Conservation (phyloP, 2,797 vertebrate genomes). For the Phoeniculus purpureus region DNA sequence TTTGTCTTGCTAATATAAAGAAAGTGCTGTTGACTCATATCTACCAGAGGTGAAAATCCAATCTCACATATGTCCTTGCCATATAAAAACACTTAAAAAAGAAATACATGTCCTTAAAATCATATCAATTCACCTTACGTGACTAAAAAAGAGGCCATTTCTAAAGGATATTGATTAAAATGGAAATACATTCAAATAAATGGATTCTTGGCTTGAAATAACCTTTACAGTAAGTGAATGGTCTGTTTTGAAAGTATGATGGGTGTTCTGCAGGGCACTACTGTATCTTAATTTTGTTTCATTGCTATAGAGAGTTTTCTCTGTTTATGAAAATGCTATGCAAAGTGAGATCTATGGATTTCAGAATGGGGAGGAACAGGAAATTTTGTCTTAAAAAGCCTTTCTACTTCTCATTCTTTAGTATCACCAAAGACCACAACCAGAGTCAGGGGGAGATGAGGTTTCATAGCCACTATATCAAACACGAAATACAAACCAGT, state of each 20-base stretch:
- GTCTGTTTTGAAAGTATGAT: conserved; percentile 81
- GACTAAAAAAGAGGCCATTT: conserved; percentile 64
- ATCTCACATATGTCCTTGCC: conserved; percentile 43
- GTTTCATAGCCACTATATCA: background rate
- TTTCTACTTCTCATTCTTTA: conserved; percentile 38
- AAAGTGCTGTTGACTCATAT: conserved; percentile 27
- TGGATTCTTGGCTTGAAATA: conserved; percentile 77
- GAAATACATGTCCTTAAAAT: conserved; percentile 70
- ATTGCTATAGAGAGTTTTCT: conserved; percentile 67
- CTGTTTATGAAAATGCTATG: conserved; percentile 76
- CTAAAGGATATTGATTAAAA: conserved; percentile 77
- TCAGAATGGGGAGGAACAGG: conserved; percentile 48
- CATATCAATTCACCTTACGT: conserved; percentile 72
- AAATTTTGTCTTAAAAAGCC: conserved; percentile 54
- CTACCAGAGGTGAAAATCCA: conserved; percentile 32
- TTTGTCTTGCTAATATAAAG: conserved; percentile 14
- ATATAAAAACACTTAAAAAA: conserved; percentile 39
- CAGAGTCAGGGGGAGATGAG: background rate
- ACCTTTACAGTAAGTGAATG: conserved; percentile 75
- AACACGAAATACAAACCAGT: background rate
- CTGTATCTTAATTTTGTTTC: conserved; percentile 76
- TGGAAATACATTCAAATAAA: conserved; percentile 83
- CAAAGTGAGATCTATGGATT: conserved; percentile 70
- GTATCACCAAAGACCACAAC: background rate
- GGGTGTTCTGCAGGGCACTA: conserved; percentile 66